A percentile compares a stretch with the other conserved stretches of the same genome.
Conservation (phyloP, 2,113 vertebrate genomes). For the Edolisoma coerulescens region DNA sequence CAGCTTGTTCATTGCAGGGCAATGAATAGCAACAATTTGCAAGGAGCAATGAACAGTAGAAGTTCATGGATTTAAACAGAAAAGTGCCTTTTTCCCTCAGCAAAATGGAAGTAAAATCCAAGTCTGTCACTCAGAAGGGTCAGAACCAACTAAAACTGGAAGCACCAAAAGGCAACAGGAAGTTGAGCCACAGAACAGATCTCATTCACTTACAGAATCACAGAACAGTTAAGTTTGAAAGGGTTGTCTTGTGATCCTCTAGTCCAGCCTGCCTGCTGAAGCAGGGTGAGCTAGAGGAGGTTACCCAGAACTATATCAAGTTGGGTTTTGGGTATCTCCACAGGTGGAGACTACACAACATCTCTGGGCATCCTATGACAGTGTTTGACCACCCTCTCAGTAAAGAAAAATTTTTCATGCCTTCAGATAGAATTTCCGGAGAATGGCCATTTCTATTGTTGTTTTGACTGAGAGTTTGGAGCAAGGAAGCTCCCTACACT, state of each 20-base stretch:
- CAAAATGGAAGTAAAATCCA: neutral
- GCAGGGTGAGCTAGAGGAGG: neutral
- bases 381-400: neutral
- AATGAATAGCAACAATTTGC: neutral
- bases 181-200: neutral
- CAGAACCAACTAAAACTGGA: neutral
- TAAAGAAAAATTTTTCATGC: neutral
- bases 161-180: neutral
- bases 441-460: neutral
- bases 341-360: neutral
- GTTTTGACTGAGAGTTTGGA: neutral
- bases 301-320: accelerated
- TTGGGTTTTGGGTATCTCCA: neutral
- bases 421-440: neutral
- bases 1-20: neutral
- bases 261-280: neutral
- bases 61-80: neutral
- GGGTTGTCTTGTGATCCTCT: accelerated
- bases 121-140: neutral
- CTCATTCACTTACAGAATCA: neutral
- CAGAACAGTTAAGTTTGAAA: neutral
- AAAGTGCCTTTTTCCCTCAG: neutral
- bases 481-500: neutral
- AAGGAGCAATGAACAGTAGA: neutral
- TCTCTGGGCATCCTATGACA: neutral